Base-by-base conservation (phyloP, 2,888 invertebrate genomes). In the Plebejus anna region DNA sequence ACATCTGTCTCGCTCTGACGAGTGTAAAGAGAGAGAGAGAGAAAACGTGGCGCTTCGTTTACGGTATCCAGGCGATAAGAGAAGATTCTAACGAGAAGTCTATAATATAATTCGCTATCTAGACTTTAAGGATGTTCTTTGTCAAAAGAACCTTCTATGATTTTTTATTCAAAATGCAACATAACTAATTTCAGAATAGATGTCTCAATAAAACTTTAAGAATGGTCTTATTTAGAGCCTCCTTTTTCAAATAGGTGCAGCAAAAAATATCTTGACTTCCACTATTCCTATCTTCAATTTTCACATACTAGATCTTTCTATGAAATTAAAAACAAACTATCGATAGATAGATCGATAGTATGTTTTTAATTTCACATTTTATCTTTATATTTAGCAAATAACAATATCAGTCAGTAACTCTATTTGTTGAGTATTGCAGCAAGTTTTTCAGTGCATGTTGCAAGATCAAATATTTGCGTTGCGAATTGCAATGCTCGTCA, bases 331-430 rank as follows among this genome's bases (percentile, higher is more conserved):
- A 22, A 22, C 22, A 22, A 22, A 22, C 22, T 22, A 22, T 22
- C 22, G 22, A 22, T 22, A 22, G 22, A 22, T 22, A 22, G 22
- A 22, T 22, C 55, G 55, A 55, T 16, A 55, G 55, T 22, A 2
- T 22, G 22, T 61, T 61, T 61, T 61, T 28, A 61, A 28, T 61
- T 9, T 61, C 9, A 28, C 61, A 59, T 61, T 9, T 7, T 22
- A 61, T 73, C 42, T 72, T 7, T 22, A 47, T 72, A 36, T 36
- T 71, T n/a, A 47, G 47, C 72, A 72, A 72, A 72, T 47, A 66
- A 13, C 6, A 32, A 66, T 66, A 66, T 66, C 66, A 66, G 66
- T 66, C 66, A 66, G 66, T 66, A 5, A 66, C 66, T 32, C 6
- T 66, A 36, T 66, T 66, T 66, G 66, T 32, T 32, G 32, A 36